Percentiles rank a stretch among this genome's conserved stretches.
Evolutionary conservation across 2,113 vertebrate genomes (phyloP).

Genomic region (Ibidorhyncha struthersii): DNA sequence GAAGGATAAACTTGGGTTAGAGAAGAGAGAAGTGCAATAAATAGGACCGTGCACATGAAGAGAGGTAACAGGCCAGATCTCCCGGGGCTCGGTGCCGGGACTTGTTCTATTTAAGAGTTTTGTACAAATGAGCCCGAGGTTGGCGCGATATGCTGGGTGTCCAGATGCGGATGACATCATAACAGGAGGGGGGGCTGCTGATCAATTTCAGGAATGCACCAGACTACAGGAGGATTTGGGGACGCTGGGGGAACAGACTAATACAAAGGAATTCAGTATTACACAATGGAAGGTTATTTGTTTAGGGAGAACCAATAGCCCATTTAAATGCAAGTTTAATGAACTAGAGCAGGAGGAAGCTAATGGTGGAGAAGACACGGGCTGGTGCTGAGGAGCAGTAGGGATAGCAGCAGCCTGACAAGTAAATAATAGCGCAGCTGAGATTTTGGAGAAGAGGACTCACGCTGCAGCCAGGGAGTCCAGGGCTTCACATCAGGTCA

Average conservation of each 20-base stretch:
- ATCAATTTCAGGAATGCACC: constrained; percentile 54
- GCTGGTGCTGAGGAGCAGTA: background rate
- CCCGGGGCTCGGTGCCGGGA: background rate
- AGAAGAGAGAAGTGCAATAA: background rate
- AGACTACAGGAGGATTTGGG: constrained; percentile 54
- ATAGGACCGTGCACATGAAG: background rate
- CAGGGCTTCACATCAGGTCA: accelerated
- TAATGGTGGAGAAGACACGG: background rate
- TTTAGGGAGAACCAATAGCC: constrained; percentile 23
- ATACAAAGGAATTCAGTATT: constrained; percentile 39
- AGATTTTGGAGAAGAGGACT: background rate
- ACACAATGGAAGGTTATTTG: constrained; percentile 41
- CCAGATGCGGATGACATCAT: constrained; percentile 49
- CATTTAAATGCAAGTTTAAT: constrained; percentile 51
- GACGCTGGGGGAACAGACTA: background rate
- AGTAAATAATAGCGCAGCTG: background rate
- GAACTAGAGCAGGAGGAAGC: constrained; percentile 1
- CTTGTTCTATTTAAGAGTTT: background rate
- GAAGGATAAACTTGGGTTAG: constrained; percentile 12
- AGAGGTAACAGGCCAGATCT: background rate
- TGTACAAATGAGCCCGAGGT: background rate
- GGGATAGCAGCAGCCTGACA: background rate
- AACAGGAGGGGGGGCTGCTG: constrained; percentile 50
- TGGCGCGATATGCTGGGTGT: background rate
- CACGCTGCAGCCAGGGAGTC: background rate